A percentile compares a stretch with the other conserved stretches of the same genome.
These are phyloP conservation scores for Drosophila stalkeri DNA, from an alignment of 2,888 invertebrate genomes.

Conservation along the genomic window DNA sequence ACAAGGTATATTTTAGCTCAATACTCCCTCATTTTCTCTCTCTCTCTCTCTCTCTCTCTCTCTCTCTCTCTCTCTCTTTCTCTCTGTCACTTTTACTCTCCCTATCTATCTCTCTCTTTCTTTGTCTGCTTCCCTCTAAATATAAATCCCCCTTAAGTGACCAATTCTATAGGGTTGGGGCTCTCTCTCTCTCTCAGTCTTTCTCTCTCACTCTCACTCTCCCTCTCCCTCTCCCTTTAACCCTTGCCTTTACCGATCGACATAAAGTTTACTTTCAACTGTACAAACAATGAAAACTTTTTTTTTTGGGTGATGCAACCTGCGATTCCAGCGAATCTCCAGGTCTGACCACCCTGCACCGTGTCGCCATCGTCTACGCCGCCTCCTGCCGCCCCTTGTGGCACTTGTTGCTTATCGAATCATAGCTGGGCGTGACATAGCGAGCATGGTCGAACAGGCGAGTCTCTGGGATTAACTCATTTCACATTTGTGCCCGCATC, in stretches of 20 bases:
- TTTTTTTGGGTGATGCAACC: constrained; percentile 38
- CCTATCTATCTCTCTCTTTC: neutral
- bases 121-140: neutral
- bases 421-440: constrained; percentile 32
- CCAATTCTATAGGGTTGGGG: neutral
- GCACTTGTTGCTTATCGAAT: constrained; percentile 48
- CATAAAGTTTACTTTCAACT: neutral
- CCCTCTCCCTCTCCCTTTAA: neutral
- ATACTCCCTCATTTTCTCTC: too few species aligned
- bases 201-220: neutral
- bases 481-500: constrained; percentile 42
- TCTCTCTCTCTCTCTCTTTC: neutral
- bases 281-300: neutral
- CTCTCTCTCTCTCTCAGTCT: too few species aligned
- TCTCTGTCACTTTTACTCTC: neutral
- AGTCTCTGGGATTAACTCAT: constrained; percentile 30
- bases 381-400: neutral
- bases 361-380: neutral
- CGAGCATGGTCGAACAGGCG: constrained; percentile 39
- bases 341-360: neutral
- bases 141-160: neutral
- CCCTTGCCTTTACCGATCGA: neutral
- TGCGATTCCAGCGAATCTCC: constrained; percentile 31
- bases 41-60: too few species aligned
- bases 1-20: too few species aligned